Conservation (phyloP, 2,888 invertebrate genomes). For the Nasonia oneida region DNA sequence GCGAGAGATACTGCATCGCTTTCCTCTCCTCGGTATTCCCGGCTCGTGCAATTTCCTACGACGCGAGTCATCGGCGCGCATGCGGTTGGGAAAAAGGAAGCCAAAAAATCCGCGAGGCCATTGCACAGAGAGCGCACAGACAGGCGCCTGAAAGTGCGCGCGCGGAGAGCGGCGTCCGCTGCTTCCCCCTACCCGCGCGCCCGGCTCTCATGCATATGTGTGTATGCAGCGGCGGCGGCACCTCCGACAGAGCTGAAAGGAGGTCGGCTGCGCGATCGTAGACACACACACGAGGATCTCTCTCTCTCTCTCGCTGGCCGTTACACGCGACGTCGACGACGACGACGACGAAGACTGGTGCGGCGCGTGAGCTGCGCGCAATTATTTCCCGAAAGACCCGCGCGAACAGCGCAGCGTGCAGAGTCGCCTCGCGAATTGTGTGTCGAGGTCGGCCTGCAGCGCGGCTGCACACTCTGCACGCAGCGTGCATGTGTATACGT, state of each 20-base stretch:
- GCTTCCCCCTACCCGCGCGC: not conserved
- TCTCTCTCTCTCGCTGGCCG: conserved; percentile 9
- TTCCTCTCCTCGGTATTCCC: conserved; percentile 15
- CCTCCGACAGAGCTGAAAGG: conserved; percentile 54
- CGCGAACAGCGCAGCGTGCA: conserved; percentile 30
- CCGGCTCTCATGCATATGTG: not conserved
- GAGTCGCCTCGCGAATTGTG: conserved; percentile 63
- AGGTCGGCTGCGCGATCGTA: conserved; percentile 59
- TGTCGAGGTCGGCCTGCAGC: conserved; percentile 61
- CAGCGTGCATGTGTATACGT: not conserved
- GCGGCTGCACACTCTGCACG: not conserved
- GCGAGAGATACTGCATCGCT: not conserved
- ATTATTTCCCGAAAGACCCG: conserved; percentile 62
- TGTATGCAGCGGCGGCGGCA: conserved; percentile 11
- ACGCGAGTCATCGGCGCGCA: not conserved
- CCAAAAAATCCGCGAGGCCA: conserved; percentile 3
- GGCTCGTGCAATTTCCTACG: conserved; percentile 23
- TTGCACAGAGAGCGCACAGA: not conserved
- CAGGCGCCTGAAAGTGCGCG: conserved; percentile 24
- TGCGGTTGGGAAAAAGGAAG: conserved; percentile 7
- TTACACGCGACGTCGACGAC: not conserved
- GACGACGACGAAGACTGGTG: too few species aligned
- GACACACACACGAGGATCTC: conserved; percentile 42
- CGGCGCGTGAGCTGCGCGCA: conserved; percentile 47
- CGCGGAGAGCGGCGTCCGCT: conserved; percentile 10